Evolutionary conservation across 2,113 vertebrate species (phyloP).

Genomic region (Nanorana parkeri): DNA sequence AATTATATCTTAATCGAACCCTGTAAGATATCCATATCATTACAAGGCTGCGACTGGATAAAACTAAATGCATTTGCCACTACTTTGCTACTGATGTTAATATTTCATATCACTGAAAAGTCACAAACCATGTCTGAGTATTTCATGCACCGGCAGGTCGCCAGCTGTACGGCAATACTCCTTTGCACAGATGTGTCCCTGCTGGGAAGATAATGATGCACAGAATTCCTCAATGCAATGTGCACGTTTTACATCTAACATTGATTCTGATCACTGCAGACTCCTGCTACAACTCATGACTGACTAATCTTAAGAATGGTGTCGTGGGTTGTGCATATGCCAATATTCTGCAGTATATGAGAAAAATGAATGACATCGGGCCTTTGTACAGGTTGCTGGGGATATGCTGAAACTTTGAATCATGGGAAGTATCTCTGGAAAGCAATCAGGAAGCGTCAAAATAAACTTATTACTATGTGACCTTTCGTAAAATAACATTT

Average conservation of each 20-base stretch:
- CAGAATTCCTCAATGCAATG: conserved; percentile 49
- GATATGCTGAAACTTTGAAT: conserved; percentile 2
- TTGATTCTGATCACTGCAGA: conserved; percentile 45
- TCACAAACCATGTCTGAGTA: conserved; percentile 15
- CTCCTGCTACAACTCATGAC: conserved; percentile 42
- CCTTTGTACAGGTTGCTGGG: conserved; percentile 1
- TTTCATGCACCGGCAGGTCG: conserved; percentile 22
- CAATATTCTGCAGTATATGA: background rate
- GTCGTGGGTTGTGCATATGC: conserved; percentile 24
- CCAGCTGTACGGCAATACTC: conserved; percentile 33
- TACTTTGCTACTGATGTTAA: conserved; percentile 24
- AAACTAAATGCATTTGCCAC: background rate
- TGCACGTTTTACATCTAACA: conserved; percentile 46
- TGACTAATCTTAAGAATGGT: conserved; percentile 37
- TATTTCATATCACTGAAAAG: conserved; percentile 17
- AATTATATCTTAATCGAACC: conserved; percentile 3
- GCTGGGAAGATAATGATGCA: conserved; percentile 56
- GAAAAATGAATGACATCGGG: conserved; percentile 2
- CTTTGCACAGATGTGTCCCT: conserved; percentile 46
- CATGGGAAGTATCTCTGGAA: background rate
- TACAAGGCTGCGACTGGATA: conserved; percentile 20
- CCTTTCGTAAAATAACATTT: conserved; percentile 29
- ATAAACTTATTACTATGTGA: conserved; percentile 12
- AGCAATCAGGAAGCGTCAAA: background rate
- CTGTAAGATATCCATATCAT: background rate